These are phyloP conservation scores for Oryzaephilus surinamensis DNA, from an alignment of 1,140 invertebrate genomes.

Conservation along the genomic window DNA sequence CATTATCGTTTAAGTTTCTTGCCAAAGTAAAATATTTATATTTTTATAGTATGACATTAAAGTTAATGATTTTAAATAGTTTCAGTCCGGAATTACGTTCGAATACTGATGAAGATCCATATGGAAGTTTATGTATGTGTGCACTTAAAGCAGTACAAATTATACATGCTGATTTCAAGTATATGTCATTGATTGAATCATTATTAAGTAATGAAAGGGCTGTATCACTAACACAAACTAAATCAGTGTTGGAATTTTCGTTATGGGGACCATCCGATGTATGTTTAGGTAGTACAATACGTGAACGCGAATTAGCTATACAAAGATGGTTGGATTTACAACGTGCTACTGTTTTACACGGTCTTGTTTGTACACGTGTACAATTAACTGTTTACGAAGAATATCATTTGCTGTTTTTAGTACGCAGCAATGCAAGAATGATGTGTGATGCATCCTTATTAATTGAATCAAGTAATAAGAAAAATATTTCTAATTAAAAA, in stretches of 20 bases:
- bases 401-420: conserved; percentile 69
- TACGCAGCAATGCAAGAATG: conserved; percentile 64
- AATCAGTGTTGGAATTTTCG: conserved; percentile 70
- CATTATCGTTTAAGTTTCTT: conserved; percentile 56
- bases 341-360: conserved; percentile 67
- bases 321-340: conserved; percentile 77
- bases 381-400: conserved; percentile 68
- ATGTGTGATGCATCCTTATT: conserved; percentile 67
- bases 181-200: conserved; percentile 55
- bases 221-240: conserved; percentile 57
- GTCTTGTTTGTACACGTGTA: conserved; percentile 58
- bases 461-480: conserved; percentile 39
- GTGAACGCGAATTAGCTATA: conserved; percentile 57
- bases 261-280: conserved; percentile 76
- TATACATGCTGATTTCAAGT: conserved; percentile 44
- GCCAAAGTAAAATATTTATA: conserved; percentile 46
- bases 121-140: conserved; percentile 66
- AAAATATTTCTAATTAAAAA: too few relatives aligned
- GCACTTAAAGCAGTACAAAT: conserved; percentile 58
- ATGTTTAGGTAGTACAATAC: conserved; percentile 48
- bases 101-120: conserved; percentile 49
- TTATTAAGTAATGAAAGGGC: conserved; percentile 59
- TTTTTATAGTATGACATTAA: too few relatives aligned
- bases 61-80: too few relatives aligned
- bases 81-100: conserved; percentile 19